These are phyloP conservation scores for Kryptopterus vitreolus DNA, from an alignment of 2,797 vertebrate species.

Conservation along the genomic window DNA sequence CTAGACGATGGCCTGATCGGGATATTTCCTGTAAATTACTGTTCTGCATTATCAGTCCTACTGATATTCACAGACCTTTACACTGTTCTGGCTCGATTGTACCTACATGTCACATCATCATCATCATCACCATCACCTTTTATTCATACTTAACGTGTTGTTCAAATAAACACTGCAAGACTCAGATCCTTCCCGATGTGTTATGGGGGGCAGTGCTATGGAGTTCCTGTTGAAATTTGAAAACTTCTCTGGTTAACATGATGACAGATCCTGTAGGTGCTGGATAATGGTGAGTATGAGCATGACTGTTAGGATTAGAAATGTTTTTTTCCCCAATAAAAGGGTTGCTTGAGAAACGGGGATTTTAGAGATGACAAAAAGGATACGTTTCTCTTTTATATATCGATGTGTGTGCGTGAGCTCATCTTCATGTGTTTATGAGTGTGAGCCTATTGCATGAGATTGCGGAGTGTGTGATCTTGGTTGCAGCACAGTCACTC, in stretches of 20 bases:
- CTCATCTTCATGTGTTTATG: slow-evolving; percentile 26
- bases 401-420: background rate
- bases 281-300: slow-evolving; percentile 4
- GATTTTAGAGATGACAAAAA: slow-evolving; percentile 44
- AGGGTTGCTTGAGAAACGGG: slow-evolving; percentile 44
- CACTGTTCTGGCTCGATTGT: background rate
- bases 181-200: background rate
- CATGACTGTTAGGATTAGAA: background rate
- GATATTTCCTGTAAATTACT: background rate
- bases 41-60: background rate
- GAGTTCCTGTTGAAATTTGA: background rate
- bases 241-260: background rate
- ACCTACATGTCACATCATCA: background rate
- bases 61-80: background rate
- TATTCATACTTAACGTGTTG: background rate
- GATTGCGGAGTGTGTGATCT: background rate
- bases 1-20: background rate
- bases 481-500: slow-evolving; percentile 16
- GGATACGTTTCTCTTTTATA: slow-evolving; percentile 41
- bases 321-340: slow-evolving; percentile 15
- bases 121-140: background rate
- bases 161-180: background rate
- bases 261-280: slow-evolving; percentile 31
- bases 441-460: slow-evolving; percentile 4
- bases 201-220: background rate